Evolutionary conservation across 2,113 vertebrate genomes (phyloP).

Genomic region (Strigops habroptila): DNA sequence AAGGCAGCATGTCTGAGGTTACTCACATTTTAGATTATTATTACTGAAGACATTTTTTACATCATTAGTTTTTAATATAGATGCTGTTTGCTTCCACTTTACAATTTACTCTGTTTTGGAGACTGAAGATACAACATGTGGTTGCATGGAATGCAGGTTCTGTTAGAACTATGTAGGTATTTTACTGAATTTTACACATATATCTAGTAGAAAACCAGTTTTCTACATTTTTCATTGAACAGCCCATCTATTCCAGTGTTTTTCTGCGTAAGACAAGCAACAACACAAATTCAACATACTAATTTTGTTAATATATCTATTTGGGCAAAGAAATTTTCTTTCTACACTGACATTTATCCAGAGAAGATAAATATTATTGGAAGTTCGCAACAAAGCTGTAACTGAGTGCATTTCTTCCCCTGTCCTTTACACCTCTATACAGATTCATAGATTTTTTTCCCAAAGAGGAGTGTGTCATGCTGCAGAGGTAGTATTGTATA

Average conservation of each 20-base stretch:
- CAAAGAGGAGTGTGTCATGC: not conserved
- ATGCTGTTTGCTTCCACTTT: slow-evolving; percentile 7
- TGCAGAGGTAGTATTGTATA: not conserved
- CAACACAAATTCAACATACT: not conserved
- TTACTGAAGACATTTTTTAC: slow-evolving; percentile 51
- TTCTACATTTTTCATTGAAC: not conserved
- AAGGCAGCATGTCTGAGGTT: slow-evolving; percentile 54
- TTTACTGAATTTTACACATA: not conserved
- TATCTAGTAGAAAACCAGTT: not conserved
- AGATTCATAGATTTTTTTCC: not conserved
- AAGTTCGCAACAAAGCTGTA: not conserved
- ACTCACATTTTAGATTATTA: slow-evolving; percentile 52
- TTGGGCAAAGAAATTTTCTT: not conserved
- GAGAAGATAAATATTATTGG: not conserved
- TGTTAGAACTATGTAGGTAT: not conserved
- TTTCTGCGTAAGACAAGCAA: not conserved
- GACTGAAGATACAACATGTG: not conserved
- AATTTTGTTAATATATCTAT: not conserved
- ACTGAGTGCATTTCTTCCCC: not conserved
- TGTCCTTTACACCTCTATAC: not conserved
- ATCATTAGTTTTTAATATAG: slow-evolving; percentile 65
- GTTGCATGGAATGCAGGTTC: not conserved
- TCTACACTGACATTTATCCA: not conserved
- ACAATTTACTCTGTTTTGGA: not conserved
- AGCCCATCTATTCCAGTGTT: not conserved